Percentiles rank a stretch among this genome's conserved stretches.
phyloP scores from a whole-genome alignment of 2,797 vertebrate genomes.

The Gymnoscopelus microlampas region DNA sequence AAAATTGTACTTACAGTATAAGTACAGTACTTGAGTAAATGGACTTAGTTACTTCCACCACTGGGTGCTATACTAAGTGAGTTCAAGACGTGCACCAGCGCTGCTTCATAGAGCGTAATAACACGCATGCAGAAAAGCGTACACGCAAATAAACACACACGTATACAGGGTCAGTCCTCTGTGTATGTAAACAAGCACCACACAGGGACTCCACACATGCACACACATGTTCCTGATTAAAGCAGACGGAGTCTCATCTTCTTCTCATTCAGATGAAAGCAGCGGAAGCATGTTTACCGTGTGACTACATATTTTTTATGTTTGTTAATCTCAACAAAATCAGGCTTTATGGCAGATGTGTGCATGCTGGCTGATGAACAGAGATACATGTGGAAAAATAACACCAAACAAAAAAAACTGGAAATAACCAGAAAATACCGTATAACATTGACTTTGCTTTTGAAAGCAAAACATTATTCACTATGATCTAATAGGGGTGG shows the following conservation, averaged over 20 bases:
- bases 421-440: too few species aligned
- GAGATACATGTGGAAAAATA: neutral
- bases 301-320: neutral
- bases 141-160: neutral
- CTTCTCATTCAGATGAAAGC: conserved; percentile 37
- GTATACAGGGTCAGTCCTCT: neutral
- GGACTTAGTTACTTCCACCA: too few species aligned
- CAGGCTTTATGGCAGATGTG: conserved; percentile 5
- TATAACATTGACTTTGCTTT: too few species aligned
- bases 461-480: too few species aligned
- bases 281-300: conserved; percentile 3
- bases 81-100: neutral
- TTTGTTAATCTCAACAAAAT: neutral
- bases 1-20: too few species aligned
- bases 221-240: conserved; percentile 50
- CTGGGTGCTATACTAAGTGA: too few species aligned
- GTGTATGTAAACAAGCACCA: neutral
- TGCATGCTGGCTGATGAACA: neutral
- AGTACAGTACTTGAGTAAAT: too few species aligned
- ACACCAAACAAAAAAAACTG: too few species aligned
- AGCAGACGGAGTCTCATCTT: conserved; percentile 28
- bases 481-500: too few species aligned
- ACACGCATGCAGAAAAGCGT: neutral
- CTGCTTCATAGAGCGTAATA: neutral
- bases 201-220: neutral